Conservation (phyloP, 2,888 invertebrate species). For the Phyto melanocephala region DNA sequence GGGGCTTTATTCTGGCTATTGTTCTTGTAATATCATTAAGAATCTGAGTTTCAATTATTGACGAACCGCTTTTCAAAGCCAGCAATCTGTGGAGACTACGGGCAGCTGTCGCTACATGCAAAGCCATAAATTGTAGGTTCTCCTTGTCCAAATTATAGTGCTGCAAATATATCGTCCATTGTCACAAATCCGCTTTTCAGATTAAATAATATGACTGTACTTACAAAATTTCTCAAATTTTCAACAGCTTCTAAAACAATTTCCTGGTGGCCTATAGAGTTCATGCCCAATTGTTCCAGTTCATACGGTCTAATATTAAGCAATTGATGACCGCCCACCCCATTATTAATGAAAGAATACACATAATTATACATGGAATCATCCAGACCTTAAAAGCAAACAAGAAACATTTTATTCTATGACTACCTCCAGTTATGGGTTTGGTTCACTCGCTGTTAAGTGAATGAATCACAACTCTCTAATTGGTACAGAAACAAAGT, state of each 20-base stretch:
- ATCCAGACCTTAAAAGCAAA: slow-evolving; percentile 78
- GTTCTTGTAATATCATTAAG: slow-evolving; percentile 92
- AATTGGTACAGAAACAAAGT: neutral
- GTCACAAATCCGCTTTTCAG: neutral
- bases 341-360: slow-evolving; percentile 88
- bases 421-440: slow-evolving; percentile 31
- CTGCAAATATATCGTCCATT: slow-evolving; percentile 79
- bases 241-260: slow-evolving; percentile 95
- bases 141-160: slow-evolving; percentile 95
- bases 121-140: slow-evolving; percentile 92
- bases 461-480: slow-evolving; percentile 22
- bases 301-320: slow-evolving; percentile 92
- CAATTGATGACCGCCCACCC: slow-evolving; percentile 87
- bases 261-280: slow-evolving; percentile 95
- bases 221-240: slow-evolving; percentile 91
- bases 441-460: slow-evolving; percentile 2
- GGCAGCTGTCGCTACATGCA: slow-evolving; percentile 91
- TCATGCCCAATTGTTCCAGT: slow-evolving; percentile 91
- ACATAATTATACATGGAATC: slow-evolving; percentile 87
- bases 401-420: slow-evolving; percentile 18
- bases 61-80: slow-evolving; percentile 80
- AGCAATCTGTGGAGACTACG: slow-evolving; percentile 87
- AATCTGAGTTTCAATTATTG: slow-evolving; percentile 87
- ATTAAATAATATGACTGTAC: slow-evolving; percentile 70
- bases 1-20: slow-evolving; percentile 89